A percentile compares a stretch with the other conserved stretches of the same genome.
Evolutionary conservation across 2,113 vertebrate species (phyloP).

Genomic region (Malurus melanocephalus): DNA sequence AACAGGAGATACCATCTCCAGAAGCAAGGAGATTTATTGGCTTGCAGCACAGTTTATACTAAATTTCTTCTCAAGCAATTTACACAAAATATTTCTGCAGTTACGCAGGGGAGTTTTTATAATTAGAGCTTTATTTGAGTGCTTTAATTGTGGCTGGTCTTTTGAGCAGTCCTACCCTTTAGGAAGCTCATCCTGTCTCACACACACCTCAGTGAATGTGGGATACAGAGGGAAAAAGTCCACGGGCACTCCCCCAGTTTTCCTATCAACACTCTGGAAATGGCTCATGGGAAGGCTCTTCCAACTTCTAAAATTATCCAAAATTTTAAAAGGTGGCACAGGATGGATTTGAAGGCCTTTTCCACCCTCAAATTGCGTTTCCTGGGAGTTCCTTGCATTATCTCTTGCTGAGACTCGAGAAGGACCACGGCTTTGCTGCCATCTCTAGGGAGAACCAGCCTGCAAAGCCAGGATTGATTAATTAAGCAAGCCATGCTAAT

Average conservation of each 20-base stretch:
- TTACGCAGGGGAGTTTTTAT: conserved; percentile 8
- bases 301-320: background rate
- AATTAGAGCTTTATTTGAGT: conserved; percentile 30
- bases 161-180: background rate
- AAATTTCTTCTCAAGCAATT: conserved; percentile 15
- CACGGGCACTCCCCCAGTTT: background rate
- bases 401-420: accelerated
- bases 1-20: background rate
- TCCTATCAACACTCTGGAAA: background rate
- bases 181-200: background rate
- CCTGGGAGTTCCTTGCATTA: accelerated
- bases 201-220: background rate
- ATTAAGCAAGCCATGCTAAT: background rate
- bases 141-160: conserved; percentile 20
- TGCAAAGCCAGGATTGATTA: background rate
- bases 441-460: background rate
- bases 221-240: background rate
- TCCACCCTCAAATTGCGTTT: background rate
- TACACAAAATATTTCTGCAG: conserved; percentile 52
- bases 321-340: conserved; percentile 11
- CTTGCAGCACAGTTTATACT: conserved; percentile 13
- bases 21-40: conserved; percentile 23
- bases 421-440: background rate
- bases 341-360: background rate
- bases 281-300: background rate